Evolutionary conservation across 2,113 vertebrate genomes (phyloP).

Genomic region (Proterorhinus semilunaris): DNA sequence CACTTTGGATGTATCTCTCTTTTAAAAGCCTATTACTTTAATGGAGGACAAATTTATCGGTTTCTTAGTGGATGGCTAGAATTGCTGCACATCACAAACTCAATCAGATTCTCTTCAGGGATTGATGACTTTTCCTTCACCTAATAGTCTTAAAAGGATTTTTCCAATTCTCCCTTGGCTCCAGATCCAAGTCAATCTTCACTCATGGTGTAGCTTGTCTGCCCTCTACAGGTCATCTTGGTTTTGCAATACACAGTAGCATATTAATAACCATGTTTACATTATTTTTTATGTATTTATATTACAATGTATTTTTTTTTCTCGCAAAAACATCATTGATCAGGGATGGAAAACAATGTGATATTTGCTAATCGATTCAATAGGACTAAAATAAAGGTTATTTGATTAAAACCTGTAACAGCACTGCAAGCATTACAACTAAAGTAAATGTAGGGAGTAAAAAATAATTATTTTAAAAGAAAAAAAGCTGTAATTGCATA

Average conservation of each 20-base stretch:
- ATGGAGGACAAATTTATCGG: constrained; percentile 66
- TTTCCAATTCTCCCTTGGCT: constrained; percentile 28
- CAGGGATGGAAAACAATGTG: too few species aligned
- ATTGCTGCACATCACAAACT: constrained; percentile 58
- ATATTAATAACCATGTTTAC: too few species aligned
- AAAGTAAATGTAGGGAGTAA: too few species aligned
- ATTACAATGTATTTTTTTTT: too few species aligned
- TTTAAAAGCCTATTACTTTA: constrained; percentile 71
- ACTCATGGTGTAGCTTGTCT: constrained; percentile 56
- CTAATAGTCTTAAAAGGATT: constrained; percentile 65
- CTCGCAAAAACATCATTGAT: too few species aligned
- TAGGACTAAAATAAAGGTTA: too few species aligned
- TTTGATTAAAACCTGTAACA: too few species aligned
- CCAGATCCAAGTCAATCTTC: constrained; percentile 32
- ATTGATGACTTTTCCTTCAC: constrained; percentile 59
- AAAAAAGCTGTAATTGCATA: too few species aligned
- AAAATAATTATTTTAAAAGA: too few species aligned
- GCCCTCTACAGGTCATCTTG: constrained; percentile 68
- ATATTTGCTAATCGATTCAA: too few species aligned
- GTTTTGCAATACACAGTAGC: neutral
- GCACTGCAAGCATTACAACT: too few species aligned
- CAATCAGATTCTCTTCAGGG: constrained; percentile 49
- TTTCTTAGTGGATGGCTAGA: constrained; percentile 49
- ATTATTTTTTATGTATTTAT: too few species aligned
- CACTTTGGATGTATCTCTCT: constrained; percentile 60